Conservation (phyloP, 2,797 vertebrate species). For the Characodon lateralis region DNA sequence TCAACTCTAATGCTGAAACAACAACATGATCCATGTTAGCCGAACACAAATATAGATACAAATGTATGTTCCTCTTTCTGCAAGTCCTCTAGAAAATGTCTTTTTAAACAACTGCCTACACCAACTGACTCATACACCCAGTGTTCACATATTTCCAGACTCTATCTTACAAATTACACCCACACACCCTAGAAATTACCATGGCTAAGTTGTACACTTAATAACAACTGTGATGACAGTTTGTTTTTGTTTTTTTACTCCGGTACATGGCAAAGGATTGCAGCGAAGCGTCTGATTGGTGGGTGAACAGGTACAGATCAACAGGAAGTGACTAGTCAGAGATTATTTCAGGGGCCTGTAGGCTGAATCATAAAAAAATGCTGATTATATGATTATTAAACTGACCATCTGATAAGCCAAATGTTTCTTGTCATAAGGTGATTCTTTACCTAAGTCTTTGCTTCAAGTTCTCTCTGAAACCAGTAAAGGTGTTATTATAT, state of each 20-base stretch:
- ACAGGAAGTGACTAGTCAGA: not conserved
- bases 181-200: conserved; percentile 41
- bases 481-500: not conserved
- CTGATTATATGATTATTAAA: not conserved
- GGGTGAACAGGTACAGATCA: not conserved
- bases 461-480: not conserved
- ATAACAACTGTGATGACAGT: conserved; percentile 12
- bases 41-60: conserved; percentile 22
- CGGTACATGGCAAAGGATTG: conserved; percentile 8
- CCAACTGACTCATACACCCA: conserved; percentile 67
- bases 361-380: not conserved
- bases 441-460: not conserved
- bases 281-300: not conserved
- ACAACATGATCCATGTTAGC: conserved; percentile 18
- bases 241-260: conserved; percentile 9
- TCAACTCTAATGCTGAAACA: conserved; percentile 32
- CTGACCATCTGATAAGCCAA: not conserved
- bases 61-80: conserved; percentile 52
- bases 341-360: not conserved
- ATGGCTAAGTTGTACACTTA: conserved; percentile 35
- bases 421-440: not conserved
- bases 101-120: conserved; percentile 71
- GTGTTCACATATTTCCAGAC: conserved; percentile 62
- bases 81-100: conserved; percentile 55
- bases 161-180: conserved; percentile 57